Percentiles rank a stretch among this genome's conserved stretches.
phyloP scores from a whole-genome alignment of 2,888 invertebrate genomes.

The Neoaliturus tenellus region DNA sequence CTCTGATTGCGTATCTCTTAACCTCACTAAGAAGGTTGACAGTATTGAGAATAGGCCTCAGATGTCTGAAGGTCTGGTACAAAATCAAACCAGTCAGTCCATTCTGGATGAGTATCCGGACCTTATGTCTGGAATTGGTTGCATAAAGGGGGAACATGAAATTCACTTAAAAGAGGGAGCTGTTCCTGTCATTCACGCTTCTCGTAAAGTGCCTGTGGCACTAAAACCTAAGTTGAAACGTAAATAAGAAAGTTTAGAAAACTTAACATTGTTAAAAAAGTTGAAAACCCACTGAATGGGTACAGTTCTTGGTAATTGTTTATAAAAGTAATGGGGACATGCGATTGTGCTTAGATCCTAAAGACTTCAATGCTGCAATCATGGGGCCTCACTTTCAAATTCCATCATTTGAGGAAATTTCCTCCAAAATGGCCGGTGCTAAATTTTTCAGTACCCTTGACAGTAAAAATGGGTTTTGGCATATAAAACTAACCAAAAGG shows the following conservation, averaged over 20 bases:
- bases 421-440: slow-evolving; percentile 63
- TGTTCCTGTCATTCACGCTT: slow-evolving; percentile 50
- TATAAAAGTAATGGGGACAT: slow-evolving; percentile 68
- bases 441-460: slow-evolving; percentile 58
- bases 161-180: slow-evolving; percentile 64
- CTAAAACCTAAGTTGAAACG: slow-evolving; percentile 61
- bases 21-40: not conserved
- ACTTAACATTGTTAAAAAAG: slow-evolving; percentile 63
- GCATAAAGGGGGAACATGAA: slow-evolving; percentile 59
- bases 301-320: slow-evolving; percentile 69
- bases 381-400: slow-evolving; percentile 65
- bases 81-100: no score
- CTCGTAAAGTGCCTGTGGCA: slow-evolving; percentile 62
- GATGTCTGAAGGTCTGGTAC: not conserved
- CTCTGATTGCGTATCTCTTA: not conserved
- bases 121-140: slow-evolving; percentile 9
- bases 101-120: slow-evolving; percentile 12
- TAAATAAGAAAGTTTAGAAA: slow-evolving; percentile 63
- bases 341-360: slow-evolving; percentile 68
- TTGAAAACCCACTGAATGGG: slow-evolving; percentile 68
- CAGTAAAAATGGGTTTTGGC: slow-evolving; percentile 59
- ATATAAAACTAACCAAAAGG: slow-evolving; percentile 65
- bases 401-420: slow-evolving; percentile 67
- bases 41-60: not conserved
- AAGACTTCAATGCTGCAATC: slow-evolving; percentile 67